A percentile compares a stretch with the other conserved stretches of the same genome.
Conservation (phyloP, 2,113 vertebrate genomes). For the Xiphorhynchus elegans region DNA sequence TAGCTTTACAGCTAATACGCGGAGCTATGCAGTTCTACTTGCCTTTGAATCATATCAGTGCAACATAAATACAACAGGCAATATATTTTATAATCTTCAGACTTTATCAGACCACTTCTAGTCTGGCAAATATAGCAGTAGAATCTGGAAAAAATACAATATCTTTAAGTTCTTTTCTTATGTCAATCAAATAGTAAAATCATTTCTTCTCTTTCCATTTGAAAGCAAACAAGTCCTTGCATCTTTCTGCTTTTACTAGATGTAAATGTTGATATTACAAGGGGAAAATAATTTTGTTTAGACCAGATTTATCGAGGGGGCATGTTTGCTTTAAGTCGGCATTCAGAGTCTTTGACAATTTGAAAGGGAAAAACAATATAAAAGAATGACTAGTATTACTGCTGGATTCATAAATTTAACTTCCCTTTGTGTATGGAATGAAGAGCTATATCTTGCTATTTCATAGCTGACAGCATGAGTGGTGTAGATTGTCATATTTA, state of each 20-base stretch:
- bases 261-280: slow-evolving; percentile 36
- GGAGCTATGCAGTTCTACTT: slow-evolving; percentile 12
- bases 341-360: neutral
- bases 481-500: slow-evolving; percentile 17
- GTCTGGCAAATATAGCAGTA: neutral
- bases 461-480: slow-evolving; percentile 31
- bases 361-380: neutral
- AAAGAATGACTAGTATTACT: neutral
- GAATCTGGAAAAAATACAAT: neutral
- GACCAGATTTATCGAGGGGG: neutral
- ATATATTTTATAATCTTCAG: slow-evolving; percentile 41
- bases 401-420: slow-evolving; percentile 20
- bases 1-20: slow-evolving; percentile 51
- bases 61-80: slow-evolving; percentile 42
- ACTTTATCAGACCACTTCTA: slow-evolving; percentile 37
- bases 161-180: slow-evolving; percentile 18
- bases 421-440: slow-evolving; percentile 29
- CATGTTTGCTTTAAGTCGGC: neutral
- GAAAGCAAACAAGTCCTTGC: neutral
- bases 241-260: slow-evolving; percentile 33
- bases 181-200: neutral
- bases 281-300: slow-evolving; percentile 43
- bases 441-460: slow-evolving; percentile 33
- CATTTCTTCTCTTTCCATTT: neutral
- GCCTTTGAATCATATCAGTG: slow-evolving; percentile 47